Evolutionary conservation across 2,888 invertebrate genomes (phyloP).

Genomic region (Andrena minutula): DNA sequence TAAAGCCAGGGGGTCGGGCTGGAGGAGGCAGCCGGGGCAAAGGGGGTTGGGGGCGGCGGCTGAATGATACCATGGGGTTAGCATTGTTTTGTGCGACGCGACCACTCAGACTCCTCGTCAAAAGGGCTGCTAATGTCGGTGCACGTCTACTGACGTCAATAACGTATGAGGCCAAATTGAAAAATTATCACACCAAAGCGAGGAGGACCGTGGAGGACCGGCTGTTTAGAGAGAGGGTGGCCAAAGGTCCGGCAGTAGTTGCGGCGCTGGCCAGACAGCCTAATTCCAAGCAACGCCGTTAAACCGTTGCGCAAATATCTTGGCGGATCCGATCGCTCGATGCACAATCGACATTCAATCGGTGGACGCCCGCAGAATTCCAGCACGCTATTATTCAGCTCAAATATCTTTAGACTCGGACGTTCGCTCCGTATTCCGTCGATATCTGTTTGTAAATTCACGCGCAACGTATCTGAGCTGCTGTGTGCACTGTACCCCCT

Average conservation of each 20-base stretch:
- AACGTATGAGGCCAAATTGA: slow-evolving; percentile 84
- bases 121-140: slow-evolving; percentile 77
- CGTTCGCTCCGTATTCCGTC: slow-evolving; percentile 49
- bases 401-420: slow-evolving; percentile 37
- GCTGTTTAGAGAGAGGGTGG: slow-evolving; percentile 74
- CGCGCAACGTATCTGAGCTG: slow-evolving; percentile 47
- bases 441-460: slow-evolving; percentile 66
- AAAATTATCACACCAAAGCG: slow-evolving; percentile 84
- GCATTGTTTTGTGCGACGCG: slow-evolving; percentile 75
- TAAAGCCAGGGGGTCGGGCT: slow-evolving; percentile 60
- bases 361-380: background rate
- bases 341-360: slow-evolving; percentile 25
- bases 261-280: slow-evolving; percentile 30
- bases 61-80: slow-evolving; percentile 64
- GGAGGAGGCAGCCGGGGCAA: slow-evolving; percentile 28
- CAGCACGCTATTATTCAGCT: slow-evolving; percentile 18
- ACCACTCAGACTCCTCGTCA: slow-evolving; percentile 77
- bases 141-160: slow-evolving; percentile 76
- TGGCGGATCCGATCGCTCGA: slow-evolving; percentile 2
- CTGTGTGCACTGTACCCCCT: slow-evolving; percentile 55
- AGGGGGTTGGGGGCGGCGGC: slow-evolving; percentile 18
- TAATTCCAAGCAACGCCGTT: slow-evolving; percentile 46
- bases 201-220: slow-evolving; percentile 55
- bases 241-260: slow-evolving; percentile 44
- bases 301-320: slow-evolving; percentile 35